Conservation (phyloP, 2,113 vertebrate genomes). For the Natator depressus region DNA sequence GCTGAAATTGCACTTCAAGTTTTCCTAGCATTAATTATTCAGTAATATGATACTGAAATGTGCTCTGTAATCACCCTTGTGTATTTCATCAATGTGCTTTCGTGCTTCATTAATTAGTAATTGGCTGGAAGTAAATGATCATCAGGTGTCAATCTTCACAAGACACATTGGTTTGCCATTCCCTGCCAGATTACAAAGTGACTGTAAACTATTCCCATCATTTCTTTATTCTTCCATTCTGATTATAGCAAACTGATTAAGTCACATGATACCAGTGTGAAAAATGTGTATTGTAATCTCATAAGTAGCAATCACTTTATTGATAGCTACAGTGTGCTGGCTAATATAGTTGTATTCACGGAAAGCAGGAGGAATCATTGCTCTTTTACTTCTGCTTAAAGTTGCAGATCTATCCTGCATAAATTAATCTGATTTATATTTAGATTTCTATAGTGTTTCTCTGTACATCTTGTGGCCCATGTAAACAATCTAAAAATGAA, state of each 20-base stretch:
- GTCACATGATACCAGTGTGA: background rate
- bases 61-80: slow-evolving; percentile 48
- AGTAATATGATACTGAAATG: slow-evolving; percentile 39
- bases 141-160: slow-evolving; percentile 52
- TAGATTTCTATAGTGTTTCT: background rate
- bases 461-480: background rate
- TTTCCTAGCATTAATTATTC: slow-evolving; percentile 66
- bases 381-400: background rate
- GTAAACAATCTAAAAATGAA: background rate
- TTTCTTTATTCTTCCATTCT: slow-evolving; percentile 56
- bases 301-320: slow-evolving; percentile 8
- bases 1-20: slow-evolving; percentile 30
- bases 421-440: background rate
- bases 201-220: slow-evolving; percentile 37
- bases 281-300: slow-evolving; percentile 18
- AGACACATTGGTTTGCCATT: slow-evolving; percentile 55
- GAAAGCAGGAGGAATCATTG: background rate
- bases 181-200: slow-evolving; percentile 50
- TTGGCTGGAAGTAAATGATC: slow-evolving; percentile 73
- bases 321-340: background rate
- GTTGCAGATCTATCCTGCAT: background rate
- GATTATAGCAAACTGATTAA: slow-evolving; percentile 25
- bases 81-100: slow-evolving; percentile 57
- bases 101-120: slow-evolving; percentile 75
- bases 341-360: background rate